These are phyloP conservation scores for Eretmodus cyanostictus DNA, from an alignment of 2,113 vertebrate genomes.

Conservation along the genomic window DNA sequence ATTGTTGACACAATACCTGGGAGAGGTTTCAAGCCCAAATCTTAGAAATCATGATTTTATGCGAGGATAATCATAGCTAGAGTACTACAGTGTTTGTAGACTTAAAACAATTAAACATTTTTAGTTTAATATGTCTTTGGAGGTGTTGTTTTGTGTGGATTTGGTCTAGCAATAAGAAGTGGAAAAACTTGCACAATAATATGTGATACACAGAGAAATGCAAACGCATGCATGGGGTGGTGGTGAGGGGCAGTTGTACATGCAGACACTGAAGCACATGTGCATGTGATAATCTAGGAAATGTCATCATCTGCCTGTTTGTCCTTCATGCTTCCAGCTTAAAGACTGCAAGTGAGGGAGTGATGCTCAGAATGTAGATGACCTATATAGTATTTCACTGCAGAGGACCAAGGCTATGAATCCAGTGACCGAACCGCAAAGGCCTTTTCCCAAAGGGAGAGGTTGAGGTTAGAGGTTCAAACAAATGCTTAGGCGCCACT, in stretches of 20 bases:
- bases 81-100: not conserved
- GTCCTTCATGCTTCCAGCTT: conserved; percentile 70
- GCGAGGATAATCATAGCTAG: not conserved
- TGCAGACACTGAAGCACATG: conserved; percentile 21
- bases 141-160: not conserved
- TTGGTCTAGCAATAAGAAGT: not conserved
- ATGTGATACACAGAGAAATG: not conserved
- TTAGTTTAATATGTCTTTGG: not conserved
- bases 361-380: conserved; percentile 60
- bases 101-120: not conserved
- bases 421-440: conserved; percentile 1
- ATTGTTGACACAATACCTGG: not conserved
- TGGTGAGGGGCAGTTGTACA: not conserved
- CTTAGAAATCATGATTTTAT: not conserved
- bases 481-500: conserved; percentile 8
- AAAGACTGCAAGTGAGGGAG: conserved; percentile 55
- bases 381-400: conserved; percentile 71
- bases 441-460: conserved; percentile 6
- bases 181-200: not conserved
- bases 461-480: conserved; percentile 16
- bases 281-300: conserved; percentile 47
- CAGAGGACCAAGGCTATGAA: conserved; percentile 31
- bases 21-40: not conserved
- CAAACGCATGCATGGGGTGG: not conserved
- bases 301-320: conserved; percentile 59